Conservation (phyloP, 2,113 vertebrate genomes). For the Archilochus colubris region DNA sequence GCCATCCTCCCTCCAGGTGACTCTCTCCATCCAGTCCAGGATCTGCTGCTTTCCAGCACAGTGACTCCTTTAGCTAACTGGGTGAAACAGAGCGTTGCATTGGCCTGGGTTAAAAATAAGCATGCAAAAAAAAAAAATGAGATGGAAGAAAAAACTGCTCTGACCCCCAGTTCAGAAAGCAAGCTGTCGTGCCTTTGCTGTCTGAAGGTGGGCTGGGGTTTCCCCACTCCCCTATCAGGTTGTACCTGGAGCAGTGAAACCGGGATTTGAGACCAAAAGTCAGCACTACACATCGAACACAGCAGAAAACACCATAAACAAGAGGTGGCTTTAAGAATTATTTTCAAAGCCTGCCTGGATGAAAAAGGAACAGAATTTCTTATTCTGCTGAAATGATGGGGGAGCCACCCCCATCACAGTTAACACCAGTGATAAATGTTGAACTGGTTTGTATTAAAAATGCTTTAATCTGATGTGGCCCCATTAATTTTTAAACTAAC, state of each 20-base stretch:
- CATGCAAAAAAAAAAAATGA: fast-evolving
- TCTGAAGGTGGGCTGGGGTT: neutral
- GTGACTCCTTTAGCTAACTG: neutral
- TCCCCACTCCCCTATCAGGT: neutral
- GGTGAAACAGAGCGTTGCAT: neutral
- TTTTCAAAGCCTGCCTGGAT: neutral
- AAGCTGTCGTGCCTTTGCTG: fast-evolving
- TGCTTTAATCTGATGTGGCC: conserved; percentile 68
- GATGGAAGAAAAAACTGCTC: fast-evolving
- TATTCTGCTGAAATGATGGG: neutral
- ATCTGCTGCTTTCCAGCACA: neutral
- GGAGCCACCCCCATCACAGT: conserved; percentile 10
- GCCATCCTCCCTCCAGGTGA: neutral
- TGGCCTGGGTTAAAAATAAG: neutral
- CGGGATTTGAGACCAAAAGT: neutral
- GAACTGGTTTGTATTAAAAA: conserved; percentile 62
- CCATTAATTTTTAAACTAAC: conserved; percentile 70
- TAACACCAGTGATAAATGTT: conserved; percentile 51
- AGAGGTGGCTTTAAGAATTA: neutral
- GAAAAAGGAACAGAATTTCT: conserved; percentile 1
- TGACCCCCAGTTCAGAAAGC: neutral
- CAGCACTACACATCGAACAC: fast-evolving
- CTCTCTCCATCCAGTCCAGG: neutral
- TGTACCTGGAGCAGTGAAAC: fast-evolving
- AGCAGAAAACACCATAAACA: neutral